Percentiles rank a stretch among this genome's conserved stretches.
Conservation (phyloP, 2,797 vertebrate genomes). For the Urosaurus nigricauda region DNA sequence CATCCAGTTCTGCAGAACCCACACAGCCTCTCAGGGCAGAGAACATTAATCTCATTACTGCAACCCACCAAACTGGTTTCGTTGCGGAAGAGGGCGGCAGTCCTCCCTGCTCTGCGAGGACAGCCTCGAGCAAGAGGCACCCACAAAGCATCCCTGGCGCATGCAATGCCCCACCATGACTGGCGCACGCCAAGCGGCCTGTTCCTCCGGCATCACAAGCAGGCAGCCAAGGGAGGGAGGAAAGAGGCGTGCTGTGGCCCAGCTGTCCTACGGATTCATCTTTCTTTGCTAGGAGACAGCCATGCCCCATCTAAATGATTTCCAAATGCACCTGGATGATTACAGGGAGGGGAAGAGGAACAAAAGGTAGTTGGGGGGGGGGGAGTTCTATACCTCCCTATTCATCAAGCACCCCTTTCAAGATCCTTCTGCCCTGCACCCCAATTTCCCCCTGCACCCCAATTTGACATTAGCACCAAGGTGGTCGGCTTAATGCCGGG, state of each 20-base stretch:
- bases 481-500: neutral
- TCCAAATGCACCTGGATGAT: too few relatives aligned
- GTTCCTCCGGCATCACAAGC: neutral
- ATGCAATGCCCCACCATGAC: neutral
- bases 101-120: neutral
- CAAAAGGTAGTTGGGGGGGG: too few relatives aligned
- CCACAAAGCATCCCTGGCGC: neutral
- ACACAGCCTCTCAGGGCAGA: neutral
- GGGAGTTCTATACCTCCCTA: too few relatives aligned
- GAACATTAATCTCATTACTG: neutral
- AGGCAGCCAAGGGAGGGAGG: neutral
- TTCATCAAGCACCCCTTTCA: too few relatives aligned
- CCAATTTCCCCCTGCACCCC: neutral
- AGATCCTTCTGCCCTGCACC: too few relatives aligned
- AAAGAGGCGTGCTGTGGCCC: too few relatives aligned
- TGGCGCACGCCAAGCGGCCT: neutral
- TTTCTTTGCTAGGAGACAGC: neutral
- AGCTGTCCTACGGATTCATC: rapidly evolving
- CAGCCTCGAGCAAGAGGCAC: conserved; percentile 30
- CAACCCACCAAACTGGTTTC: conserved; percentile 50
- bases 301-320: too few relatives aligned
- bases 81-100: neutral
- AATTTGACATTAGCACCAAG: neutral
- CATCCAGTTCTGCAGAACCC: neutral
- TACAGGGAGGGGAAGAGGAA: too few relatives aligned